Conservation (phyloP, 2,797 vertebrate genomes). For the Staurois parvus region DNA sequence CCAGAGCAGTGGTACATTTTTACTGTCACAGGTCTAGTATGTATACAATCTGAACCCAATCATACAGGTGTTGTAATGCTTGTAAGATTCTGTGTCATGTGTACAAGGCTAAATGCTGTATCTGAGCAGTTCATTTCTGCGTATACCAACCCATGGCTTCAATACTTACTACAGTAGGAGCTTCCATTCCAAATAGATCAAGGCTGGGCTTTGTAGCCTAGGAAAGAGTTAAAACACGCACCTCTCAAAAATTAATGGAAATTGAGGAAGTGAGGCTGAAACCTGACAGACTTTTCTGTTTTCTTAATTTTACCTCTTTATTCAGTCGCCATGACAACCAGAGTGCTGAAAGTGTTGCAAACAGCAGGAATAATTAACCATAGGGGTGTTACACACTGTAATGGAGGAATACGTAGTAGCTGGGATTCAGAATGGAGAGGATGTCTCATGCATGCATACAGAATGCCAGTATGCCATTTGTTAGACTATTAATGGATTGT, state of each 20-base stretch:
- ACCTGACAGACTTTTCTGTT: constrained; percentile 59
- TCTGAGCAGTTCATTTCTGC: too few relatives aligned
- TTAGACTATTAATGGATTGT: not conserved
- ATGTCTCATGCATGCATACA: not conserved
- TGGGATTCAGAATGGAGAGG: constrained; percentile 8
- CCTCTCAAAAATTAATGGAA: constrained; percentile 31
- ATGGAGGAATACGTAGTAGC: constrained; percentile 41
- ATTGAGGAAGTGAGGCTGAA: constrained; percentile 55
- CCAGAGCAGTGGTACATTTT: too few relatives aligned
- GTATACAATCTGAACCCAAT: too few relatives aligned
- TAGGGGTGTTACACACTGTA: constrained; percentile 60
- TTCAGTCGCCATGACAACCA: constrained; percentile 74
- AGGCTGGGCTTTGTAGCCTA: too few relatives aligned
- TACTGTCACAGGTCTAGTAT: too few relatives aligned
- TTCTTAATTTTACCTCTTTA: constrained; percentile 64
- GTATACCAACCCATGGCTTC: not conserved
- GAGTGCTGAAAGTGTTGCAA: constrained; percentile 69
- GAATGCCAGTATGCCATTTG: not conserved
- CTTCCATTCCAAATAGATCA: not conserved
- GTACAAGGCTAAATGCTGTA: too few relatives aligned
- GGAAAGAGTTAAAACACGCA: constrained; percentile 32
- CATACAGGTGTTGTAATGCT: too few relatives aligned
- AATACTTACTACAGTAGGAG: not conserved
- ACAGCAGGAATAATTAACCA: constrained; percentile 68
- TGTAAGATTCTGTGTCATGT: too few relatives aligned